These are phyloP conservation scores for Monochamus saltuarius DNA, from an alignment of 1,140 invertebrate species.

Conservation along the genomic window DNA sequence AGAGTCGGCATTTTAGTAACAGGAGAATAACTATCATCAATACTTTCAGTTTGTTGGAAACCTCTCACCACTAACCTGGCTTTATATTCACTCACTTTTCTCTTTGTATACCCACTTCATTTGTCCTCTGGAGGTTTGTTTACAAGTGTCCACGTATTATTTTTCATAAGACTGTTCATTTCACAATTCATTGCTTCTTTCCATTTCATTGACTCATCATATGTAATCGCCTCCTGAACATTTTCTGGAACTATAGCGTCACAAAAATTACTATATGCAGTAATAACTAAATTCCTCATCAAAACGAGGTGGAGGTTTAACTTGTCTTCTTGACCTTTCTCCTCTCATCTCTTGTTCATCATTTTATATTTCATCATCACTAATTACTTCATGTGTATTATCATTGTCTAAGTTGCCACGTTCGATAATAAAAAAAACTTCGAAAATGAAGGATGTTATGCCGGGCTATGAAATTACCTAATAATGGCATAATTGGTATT, in stretches of 20 bases:
- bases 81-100: too few species aligned
- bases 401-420: not conserved
- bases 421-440: too few species aligned
- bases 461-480: too few species aligned
- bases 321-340: conserved; percentile 4
- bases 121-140: conserved; percentile 3
- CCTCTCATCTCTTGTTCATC: not conserved
- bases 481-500: too few species aligned
- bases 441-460: too few species aligned
- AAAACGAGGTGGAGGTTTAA: conserved; percentile 1
- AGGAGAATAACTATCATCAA: conserved; percentile 4
- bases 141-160: conserved; percentile 12
- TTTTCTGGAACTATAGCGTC: conserved; percentile 9
- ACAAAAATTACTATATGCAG: conserved; percentile 6
- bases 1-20: conserved; percentile 15
- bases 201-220: conserved; percentile 5
- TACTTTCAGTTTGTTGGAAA: conserved; percentile 9
- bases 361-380: not conserved
- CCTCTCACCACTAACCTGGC: conserved; percentile 11
- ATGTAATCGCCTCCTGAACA: conserved; percentile 1
- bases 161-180: conserved; percentile 12
- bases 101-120: conserved; percentile 14
- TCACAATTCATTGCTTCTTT: conserved; percentile 6
- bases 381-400: not conserved
- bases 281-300: conserved; percentile 10